These are phyloP conservation scores for Enteromius radiatus DNA, from an alignment of 2,797 vertebrate genomes.

Conservation along the genomic window DNA sequence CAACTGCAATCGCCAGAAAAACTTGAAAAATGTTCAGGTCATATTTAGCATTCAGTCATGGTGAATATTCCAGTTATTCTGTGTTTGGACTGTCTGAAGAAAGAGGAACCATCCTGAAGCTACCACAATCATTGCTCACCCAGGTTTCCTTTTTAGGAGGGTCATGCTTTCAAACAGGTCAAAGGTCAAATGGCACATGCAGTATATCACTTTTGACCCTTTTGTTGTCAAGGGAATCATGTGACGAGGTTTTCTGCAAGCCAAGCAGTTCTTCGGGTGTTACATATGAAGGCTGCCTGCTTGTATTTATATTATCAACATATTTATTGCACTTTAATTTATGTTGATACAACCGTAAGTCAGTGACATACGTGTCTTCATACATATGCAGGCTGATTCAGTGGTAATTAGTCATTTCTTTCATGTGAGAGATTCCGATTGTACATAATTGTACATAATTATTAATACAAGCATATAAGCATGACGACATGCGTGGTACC, in stretches of 20 bases:
- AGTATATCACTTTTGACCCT: not conserved
- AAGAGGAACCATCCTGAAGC: slow-evolving; percentile 14
- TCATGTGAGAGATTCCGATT: slow-evolving; percentile 25
- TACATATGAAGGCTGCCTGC: not conserved
- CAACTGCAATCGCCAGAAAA: not conserved
- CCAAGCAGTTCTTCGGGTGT: not conserved
- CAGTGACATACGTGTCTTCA: slow-evolving; percentile 1
- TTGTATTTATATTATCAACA: slow-evolving; percentile 30
- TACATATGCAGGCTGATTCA: not conserved
- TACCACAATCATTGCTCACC: not conserved
- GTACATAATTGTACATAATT: slow-evolving; percentile 20
- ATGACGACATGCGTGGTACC: slow-evolving; percentile 7
- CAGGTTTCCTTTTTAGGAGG: not conserved
- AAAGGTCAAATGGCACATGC: slow-evolving; percentile 28
- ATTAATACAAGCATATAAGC: slow-evolving; percentile 10
- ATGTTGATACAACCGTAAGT: slow-evolving; percentile 11
- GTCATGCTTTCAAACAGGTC: slow-evolving; percentile 37
- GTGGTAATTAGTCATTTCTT: not conserved
- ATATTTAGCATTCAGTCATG: not conserved
- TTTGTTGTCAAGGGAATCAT: not conserved
- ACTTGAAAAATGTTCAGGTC: not conserved
- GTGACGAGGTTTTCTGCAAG: slow-evolving; percentile 10
- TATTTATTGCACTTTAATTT: slow-evolving; percentile 44
- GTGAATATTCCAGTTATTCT: not conserved
- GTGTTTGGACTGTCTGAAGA: not conserved